These are phyloP conservation scores for Palythoa grandiflora DNA, from an alignment of 92 coral and sea anemone genomes.

Conservation along the genomic window DNA sequence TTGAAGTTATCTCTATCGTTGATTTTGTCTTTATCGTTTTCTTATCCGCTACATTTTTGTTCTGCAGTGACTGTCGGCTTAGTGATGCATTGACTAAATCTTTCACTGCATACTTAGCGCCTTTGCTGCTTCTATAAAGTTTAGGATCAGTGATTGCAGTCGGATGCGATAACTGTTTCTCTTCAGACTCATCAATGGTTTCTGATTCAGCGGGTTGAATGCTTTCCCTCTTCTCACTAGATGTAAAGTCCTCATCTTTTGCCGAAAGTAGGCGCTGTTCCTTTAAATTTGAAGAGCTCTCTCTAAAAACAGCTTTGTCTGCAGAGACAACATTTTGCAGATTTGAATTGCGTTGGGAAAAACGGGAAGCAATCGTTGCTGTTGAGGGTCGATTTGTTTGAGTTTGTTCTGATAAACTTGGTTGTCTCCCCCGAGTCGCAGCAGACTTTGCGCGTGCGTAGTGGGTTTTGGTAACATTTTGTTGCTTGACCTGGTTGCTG, in stretches of 20 bases:
- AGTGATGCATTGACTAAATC: not conserved
- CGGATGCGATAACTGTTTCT: not conserved
- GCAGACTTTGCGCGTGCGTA: constrained; percentile 34
- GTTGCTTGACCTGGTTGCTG: not conserved
- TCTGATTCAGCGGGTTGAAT: not conserved
- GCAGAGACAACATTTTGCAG: not conserved
- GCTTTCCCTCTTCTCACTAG: not conserved
- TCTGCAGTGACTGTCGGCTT: not conserved
- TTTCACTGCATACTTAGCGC: not conserved
- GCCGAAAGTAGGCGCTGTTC: not conserved
- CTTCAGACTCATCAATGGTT: not conserved
- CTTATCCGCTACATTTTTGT: not conserved
- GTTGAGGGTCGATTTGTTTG: constrained; percentile 10
- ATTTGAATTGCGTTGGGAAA: not conserved
- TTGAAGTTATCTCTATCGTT: not conserved
- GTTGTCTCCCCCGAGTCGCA: not conserved
- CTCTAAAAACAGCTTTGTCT: not conserved
- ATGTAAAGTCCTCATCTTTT: not conserved
- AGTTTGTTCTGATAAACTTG: not conserved
- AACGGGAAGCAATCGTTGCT: constrained; percentile 8
- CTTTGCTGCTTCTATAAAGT: not conserved
- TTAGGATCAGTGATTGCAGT: not conserved
- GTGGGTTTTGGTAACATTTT: not conserved
- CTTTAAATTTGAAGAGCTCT: not conserved
- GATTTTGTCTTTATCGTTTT: not conserved